These are phyloP conservation scores for Trypoxylus dichotomus DNA, from an alignment of 1,140 invertebrate genomes.

Conservation along the genomic window DNA sequence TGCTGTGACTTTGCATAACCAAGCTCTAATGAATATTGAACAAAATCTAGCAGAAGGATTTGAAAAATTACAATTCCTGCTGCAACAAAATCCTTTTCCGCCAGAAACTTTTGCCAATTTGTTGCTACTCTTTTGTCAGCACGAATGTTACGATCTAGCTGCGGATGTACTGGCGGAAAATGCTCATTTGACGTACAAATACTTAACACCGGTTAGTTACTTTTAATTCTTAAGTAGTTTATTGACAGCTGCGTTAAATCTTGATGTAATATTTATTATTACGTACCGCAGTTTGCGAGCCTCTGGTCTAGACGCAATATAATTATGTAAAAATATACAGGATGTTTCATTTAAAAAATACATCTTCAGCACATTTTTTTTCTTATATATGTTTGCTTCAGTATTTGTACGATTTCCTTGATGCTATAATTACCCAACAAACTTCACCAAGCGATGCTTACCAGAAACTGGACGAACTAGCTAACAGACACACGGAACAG, in stretches of 20 bases:
- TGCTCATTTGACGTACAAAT: constrained; percentile 95
- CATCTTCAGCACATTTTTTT: no score
- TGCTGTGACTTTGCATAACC: constrained; percentile 96
- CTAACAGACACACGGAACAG: constrained; percentile 86
- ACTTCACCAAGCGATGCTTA: constrained; percentile 97
- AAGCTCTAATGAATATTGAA: constrained; percentile 95
- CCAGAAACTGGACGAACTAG: constrained; percentile 94
- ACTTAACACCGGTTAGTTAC: constrained; percentile 78
- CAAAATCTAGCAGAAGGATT: constrained; percentile 89
- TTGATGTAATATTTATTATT: no score
- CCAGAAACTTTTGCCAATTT: constrained; percentile 98
- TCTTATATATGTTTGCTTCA: constrained; percentile 53
- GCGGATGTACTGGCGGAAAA: constrained; percentile 98
- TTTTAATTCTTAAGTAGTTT: not conserved
- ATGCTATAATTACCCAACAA: constrained; percentile 96
- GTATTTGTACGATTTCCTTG: constrained; percentile 88
- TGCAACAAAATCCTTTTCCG: constrained; percentile 95
- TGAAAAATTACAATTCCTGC: constrained; percentile 94
- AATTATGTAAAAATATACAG: no score
- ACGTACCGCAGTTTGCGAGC: no score
- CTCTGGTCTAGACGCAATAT: no score
- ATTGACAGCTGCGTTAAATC: no score
- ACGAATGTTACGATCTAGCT: constrained; percentile 96
- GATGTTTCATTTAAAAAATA: not conserved
- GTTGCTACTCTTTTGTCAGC: constrained; percentile 93